A percentile compares a stretch with the other conserved stretches of the same genome.
Evolutionary conservation across 2,113 vertebrate species (phyloP).

Genomic region (Athene noctua): DNA sequence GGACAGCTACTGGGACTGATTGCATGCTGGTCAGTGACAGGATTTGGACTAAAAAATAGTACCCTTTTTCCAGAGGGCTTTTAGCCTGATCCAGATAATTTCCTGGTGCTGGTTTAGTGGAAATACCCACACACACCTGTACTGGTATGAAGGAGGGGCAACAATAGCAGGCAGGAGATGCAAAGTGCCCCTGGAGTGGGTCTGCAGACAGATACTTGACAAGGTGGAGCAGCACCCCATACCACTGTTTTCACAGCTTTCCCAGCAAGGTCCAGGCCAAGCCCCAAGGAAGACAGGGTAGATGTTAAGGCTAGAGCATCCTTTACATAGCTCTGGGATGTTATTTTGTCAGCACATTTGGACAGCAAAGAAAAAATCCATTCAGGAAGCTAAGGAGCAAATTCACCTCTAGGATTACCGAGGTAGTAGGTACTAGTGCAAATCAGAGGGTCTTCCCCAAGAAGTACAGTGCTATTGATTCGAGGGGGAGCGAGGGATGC

Average conservation of each 20-base stretch:
- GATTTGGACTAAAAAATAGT: neutral
- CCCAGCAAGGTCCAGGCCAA: neutral
- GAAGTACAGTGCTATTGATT: neutral
- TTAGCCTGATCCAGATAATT: neutral
- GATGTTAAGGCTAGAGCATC: neutral
- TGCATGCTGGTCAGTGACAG: neutral
- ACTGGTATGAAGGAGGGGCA: neutral
- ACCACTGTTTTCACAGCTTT: neutral
- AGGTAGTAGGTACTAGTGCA: neutral
- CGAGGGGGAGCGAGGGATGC: neutral
- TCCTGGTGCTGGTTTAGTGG: neutral
- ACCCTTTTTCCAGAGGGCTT: neutral
- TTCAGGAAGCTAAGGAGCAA: neutral
- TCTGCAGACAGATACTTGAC: neutral
- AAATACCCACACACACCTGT: neutral
- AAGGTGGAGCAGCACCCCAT: neutral
- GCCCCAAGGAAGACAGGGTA: neutral
- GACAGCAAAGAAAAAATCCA: neutral
- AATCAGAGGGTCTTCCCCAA: neutral
- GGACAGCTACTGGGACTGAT: neutral
- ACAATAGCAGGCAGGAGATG: neutral
- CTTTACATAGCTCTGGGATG: neutral
- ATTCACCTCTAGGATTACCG: neutral
- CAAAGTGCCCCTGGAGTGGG: neutral
- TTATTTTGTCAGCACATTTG: neutral